Percentiles rank a stretch among this genome's conserved stretches.
Conservation (phyloP, 2,888 invertebrate species). For the Epistrophe grossulariae region DNA sequence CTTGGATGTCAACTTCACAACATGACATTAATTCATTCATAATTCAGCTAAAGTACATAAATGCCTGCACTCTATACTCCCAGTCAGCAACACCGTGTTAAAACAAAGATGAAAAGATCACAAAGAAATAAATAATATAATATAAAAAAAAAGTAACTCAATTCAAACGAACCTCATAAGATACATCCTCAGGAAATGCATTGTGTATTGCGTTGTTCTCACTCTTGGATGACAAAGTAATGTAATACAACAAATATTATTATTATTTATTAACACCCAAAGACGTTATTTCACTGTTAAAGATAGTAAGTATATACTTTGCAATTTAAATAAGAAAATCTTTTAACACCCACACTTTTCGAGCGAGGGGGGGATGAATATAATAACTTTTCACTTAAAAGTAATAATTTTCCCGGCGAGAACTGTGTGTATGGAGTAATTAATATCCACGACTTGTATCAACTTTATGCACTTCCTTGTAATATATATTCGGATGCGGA, state of each 20-base stretch:
- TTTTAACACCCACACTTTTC: constrained; percentile 17
- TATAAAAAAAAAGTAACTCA: constrained; percentile 54
- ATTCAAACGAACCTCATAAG: constrained; percentile 71
- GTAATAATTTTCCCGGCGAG: constrained; percentile 3
- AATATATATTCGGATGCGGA: constrained; percentile 2
- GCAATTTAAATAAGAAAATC: neutral
- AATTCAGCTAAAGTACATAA: constrained; percentile 52
- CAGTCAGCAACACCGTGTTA: constrained; percentile 48
- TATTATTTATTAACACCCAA: constrained; percentile 20
- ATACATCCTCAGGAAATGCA: constrained; percentile 73
- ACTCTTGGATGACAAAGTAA: constrained; percentile 28
- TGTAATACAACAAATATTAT: constrained; percentile 46
- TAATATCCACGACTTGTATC: constrained; percentile 54
- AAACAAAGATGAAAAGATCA: constrained; percentile 40
- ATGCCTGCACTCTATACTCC: constrained; percentile 26
- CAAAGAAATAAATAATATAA: constrained; percentile 37
- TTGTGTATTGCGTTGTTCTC: constrained; percentile 49
- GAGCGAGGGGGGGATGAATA: neutral
- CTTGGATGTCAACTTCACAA: constrained; percentile 38
- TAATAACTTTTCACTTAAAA: constrained; percentile 41
- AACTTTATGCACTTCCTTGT: constrained; percentile 58
- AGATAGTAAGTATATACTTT: neutral
- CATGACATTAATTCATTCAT: constrained; percentile 53
- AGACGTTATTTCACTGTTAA: neutral
- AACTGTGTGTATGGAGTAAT: constrained; percentile 6